Base-by-base conservation (phyloP, 1,140 invertebrate species). In the Drosophila tsacasi region DNA sequence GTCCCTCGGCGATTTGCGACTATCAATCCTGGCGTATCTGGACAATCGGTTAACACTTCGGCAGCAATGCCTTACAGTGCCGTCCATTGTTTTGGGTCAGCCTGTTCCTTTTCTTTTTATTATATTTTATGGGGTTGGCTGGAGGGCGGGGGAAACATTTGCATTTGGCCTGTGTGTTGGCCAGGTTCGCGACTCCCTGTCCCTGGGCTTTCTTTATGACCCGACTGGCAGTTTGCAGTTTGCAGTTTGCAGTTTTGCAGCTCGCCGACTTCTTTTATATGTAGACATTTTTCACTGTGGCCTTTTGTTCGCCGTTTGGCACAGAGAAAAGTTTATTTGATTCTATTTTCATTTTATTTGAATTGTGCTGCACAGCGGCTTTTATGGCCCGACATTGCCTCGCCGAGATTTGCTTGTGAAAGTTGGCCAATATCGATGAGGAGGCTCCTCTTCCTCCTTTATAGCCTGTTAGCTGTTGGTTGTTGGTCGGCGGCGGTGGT, bases 331-430 rank as follows among this genome's bases (percentile, higher is more conserved):
- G 74, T 89, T 89, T 89, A 89, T 89, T 89, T 89, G 81, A 89
- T 89, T 90, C 84, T 90, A 89, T 89, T 89, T 89, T 89, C 81
- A 90, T 89, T 89, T 87, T 87, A 87, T 87, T 90, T 84, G 85
- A 90, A 89, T 89, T 90, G 85, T 85, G 81, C 54, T 39, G 32
- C 32, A 5, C 19, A 60, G 69, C 47, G 69, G 52, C 19, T 90
- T 89, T 89, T 89, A 89, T 89, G 85, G 85, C 71, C 44, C 86
- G 69, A 73, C 69, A 61, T 67, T 64, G 62, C 68, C 35, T 39
- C 23, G 75, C 80, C 67, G 81, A 81, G 81, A 83, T 77, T 69
- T 63, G 72, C 62, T 67, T 69, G 81, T 72, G 81, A 89, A 83
- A 89, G 82, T 84, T 83, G 71, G 71, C 71, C 71, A 74, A 74